Base-by-base conservation (phyloP, 64 coral and sea anemone genomes). In the Dendronephthya gigantea region DNA sequence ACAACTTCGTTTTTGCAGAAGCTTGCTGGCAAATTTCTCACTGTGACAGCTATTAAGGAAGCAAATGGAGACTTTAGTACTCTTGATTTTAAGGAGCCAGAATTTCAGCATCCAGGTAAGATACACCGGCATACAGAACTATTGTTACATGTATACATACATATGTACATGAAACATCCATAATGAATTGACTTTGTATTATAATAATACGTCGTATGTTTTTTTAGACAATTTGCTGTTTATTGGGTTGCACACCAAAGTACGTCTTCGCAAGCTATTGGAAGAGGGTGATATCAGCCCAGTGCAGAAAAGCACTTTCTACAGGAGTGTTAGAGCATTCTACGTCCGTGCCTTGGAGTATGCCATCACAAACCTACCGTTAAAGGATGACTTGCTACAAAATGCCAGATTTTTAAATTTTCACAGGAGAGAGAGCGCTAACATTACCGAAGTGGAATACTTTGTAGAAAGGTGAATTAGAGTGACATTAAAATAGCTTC, bases 381-480 rank as follows among this genome's bases (percentile, higher is more conserved):
- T 85, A 27, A 72, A 38, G 22, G 91, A 88, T 65, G 55, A 88
- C 10, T 81, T 92, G 48, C 62, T 89, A 49, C 50, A 66, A 82
- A 88, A 92, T 49, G 90, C 86, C 39, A 86, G 79, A 83, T 92
- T 92, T 81, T 36, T 92, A 88, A 79, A 92, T 84, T 82, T 88
- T 50, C 48, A 51, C 39, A 83, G 16, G 22, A 92, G 90, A 14
- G 79, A 76, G 82, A 83, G 85, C 85, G 49, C 50, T 49, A 50
- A 65, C 62, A 83, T 29, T 8, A 75, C 45, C 11, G 50, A 84
- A 84, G 85, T 84, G 58, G 38, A 91, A 41, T 88, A 88, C 40
- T 88, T 91, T 35, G 81, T 91, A 23, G 30, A 74, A 29, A 52
- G 32, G 68, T 74, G 30, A 74, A 2, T 2, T 27, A n/a, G n/a